Base-by-base conservation (phyloP, 2,113 vertebrate species). In the Pavo muticus region DNA sequence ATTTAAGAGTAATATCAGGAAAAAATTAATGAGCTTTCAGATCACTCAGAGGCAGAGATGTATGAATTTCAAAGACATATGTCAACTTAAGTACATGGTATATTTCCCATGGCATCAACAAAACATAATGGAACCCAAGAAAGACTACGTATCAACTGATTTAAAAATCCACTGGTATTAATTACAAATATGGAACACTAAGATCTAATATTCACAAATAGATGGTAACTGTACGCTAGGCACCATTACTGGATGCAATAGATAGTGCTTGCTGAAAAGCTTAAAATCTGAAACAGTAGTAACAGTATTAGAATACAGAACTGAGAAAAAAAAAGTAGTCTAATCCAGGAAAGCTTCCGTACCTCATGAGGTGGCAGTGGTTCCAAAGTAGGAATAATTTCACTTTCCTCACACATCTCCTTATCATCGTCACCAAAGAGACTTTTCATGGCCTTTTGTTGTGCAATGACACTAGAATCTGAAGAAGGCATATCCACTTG, bases 311-410 rank as follows among this genome's bases (percentile, higher is more conserved):
- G 18, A 61, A 83, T 20, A 76, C 15, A 81, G 5, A 73, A 21
- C 15, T 70, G 68, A 67, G 40, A 9, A 79, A 70, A 20, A 45
- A 45, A 12, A 12, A 48, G 10, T 50, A 54, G 52, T 29, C 52
- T 54, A 54, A 54, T 16, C 52, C 32, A 88, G 32, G 14, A 11
- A 14, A 1, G 50, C 87, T 84, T 94, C 69, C 60, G 82, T 87
- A 99, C 99, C 98, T 99, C 99, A 2, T 98, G 98, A 16, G 98
- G 88, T 2, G 99, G 98, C 91, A 99, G 97, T 4, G 99, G 99
- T 84, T 99, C 99, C 96, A 99, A 92, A 2, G 99, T 99, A 16
- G 99, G 99, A 91, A 99, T 99, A 96, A 99, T 98, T 67, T 99
- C 99, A 0, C 98, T 99, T 85, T 99, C 99, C 60, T 99, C 99